phyloP scores from a whole-genome alignment of 2,888 invertebrate genomes.

The Dryocosmus kuriphilus region DNA sequence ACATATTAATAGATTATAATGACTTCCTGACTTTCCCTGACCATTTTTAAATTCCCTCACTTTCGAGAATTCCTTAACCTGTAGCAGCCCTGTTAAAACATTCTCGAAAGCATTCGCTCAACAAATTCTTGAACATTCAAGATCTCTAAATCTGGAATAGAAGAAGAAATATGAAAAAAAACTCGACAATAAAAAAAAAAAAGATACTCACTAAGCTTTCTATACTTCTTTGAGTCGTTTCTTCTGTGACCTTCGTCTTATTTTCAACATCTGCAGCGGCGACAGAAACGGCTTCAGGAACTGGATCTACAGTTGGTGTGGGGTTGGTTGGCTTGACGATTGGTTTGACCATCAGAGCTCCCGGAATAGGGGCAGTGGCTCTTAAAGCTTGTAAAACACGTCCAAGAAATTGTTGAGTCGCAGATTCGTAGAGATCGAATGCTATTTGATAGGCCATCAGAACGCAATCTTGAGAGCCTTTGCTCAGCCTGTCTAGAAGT shows the following conservation, averaged over 20 bases:
- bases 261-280: conserved; percentile 41
- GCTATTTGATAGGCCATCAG: conserved; percentile 99
- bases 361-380: conserved; percentile 89
- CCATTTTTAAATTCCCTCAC: too few relatives aligned
- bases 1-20: too few relatives aligned
- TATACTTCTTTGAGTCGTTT: conserved; percentile 80
- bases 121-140: too few relatives aligned
- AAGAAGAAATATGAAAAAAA: too few relatives aligned
- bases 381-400: conserved; percentile 90
- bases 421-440: conserved; percentile 99
- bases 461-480: conserved; percentile 87
- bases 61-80: too few relatives aligned
- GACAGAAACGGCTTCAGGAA: background rate
- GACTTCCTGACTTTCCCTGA: too few relatives aligned
- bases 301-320: conserved; percentile 69
- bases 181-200: too few relatives aligned
- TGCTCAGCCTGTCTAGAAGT: conserved; percentile 92
- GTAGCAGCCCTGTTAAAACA: too few relatives aligned
- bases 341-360: conserved; percentile 86
- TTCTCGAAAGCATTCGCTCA: too few relatives aligned
- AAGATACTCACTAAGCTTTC: conserved; percentile 79
- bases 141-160: too few relatives aligned
- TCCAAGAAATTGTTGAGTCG: conserved; percentile 97
- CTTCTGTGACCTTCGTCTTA: conserved; percentile 76
- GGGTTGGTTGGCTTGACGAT: conserved; percentile 79